A percentile compares a stretch with the other conserved stretches of the same genome.
These are phyloP conservation scores for Datnioides undecimradiatus DNA, from an alignment of 2,113 vertebrate genomes.

Conservation along the genomic window DNA sequence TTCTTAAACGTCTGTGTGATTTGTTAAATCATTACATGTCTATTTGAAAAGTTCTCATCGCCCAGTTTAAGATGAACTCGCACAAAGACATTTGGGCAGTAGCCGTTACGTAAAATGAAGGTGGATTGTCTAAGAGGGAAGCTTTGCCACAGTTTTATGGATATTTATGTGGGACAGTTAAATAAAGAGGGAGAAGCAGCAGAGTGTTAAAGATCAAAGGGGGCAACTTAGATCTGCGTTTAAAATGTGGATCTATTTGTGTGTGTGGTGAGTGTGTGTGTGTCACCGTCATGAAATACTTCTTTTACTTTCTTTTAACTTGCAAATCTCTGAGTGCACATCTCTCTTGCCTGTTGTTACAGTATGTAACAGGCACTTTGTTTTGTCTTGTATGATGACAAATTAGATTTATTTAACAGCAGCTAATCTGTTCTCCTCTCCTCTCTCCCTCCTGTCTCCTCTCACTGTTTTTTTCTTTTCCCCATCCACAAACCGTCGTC, in stretches of 20 bases:
- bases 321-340: not conserved
- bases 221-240: slow-evolving; percentile 5
- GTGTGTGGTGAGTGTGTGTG: slow-evolving; percentile 1
- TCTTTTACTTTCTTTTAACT: slow-evolving; percentile 16
- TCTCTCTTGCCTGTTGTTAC: slow-evolving; percentile 9
- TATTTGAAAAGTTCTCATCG: not conserved
- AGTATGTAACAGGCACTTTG: not conserved
- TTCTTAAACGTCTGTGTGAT: slow-evolving; percentile 5
- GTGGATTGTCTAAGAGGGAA: not conserved
- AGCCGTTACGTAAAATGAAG: slow-evolving; percentile 17
- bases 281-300: slow-evolving; percentile 3
- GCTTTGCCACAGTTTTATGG: not conserved
- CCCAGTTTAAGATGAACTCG: not conserved
- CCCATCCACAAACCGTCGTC: not conserved
- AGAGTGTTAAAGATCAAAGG: not conserved
- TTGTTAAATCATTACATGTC: not conserved
- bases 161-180: slow-evolving; percentile 15
- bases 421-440: slow-evolving; percentile 29
- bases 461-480: not conserved
- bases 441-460: not conserved
- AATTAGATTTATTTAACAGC: not conserved
- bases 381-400: not conserved
- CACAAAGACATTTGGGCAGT: not conserved
- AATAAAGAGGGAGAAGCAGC: not conserved
- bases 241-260: not conserved